Base-by-base conservation (phyloP, 1,140 invertebrate species). In the Cryptotermes secundus region DNA sequence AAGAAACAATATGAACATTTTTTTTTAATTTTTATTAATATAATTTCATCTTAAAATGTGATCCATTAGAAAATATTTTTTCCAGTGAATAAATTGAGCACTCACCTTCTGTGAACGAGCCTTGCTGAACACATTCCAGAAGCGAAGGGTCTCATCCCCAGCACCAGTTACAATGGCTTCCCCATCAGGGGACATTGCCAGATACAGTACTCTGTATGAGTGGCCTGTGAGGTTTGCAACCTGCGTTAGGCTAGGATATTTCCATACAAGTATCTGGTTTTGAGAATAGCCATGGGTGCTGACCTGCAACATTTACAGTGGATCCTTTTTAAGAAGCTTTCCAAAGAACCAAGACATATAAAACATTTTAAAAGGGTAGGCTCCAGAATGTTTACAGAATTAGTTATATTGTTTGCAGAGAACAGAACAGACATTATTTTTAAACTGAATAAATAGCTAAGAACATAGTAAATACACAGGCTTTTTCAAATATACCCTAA, bases 61-160 rank as follows among this genome's bases (percentile, higher is more conserved):
- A 34, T 80, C 4, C 80, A 80, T 80, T 35, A 22, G 0, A 34
- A 14, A 3, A 80, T 31, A 80, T 80, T 35, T 80, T 38, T 80
- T 14, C 80, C 36, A 42, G 16, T 3, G 2, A 4, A 42, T 14
- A 42, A 14, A 12, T 42, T 42, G 38, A 6, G 9, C 9, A 42
- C 84, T 85, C 86, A 87, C 89, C 86, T 91, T 96, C 89, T 98
- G 96, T 84, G 97, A 98, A 80, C 97, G 93, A 26, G 97, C 97
- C 92, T 99, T 99, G 86, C 96, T 98, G 89, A 99, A 99, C 0
- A 99, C 97, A 92, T 99, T 99, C 99, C 99, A 99, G 90, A 99
- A 99, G 26, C 99, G 91, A 14, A 99, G 91, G 1, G 99, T 99
- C 90, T 99, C 99, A 90, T 99, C 99, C 0, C 99, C 99, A 31